A percentile compares a stretch with the other conserved stretches of the same genome.
Evolutionary conservation across 1,140 invertebrate genomes (phyloP).

Genomic region (Stegodyphus dumicola): DNA sequence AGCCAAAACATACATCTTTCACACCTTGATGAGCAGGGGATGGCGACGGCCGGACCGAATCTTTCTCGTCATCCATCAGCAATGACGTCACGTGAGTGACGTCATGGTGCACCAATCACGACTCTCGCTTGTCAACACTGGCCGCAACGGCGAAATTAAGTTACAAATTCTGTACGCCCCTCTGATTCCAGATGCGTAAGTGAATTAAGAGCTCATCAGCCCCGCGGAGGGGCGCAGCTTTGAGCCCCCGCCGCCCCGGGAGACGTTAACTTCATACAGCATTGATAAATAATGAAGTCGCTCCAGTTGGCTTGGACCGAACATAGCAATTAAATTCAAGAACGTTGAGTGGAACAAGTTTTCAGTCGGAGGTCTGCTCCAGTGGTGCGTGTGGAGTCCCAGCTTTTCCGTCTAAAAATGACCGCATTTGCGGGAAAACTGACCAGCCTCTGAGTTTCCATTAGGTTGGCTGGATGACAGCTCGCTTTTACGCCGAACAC

Average conservation of each 20-base stretch:
- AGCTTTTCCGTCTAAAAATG: constrained; percentile 1
- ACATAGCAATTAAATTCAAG: constrained; percentile 45
- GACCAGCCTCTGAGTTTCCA: too few species aligned
- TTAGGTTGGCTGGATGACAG: too few species aligned
- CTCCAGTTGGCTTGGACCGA: background rate
- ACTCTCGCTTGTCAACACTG: constrained; percentile 29
- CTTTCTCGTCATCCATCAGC: constrained; percentile 40
- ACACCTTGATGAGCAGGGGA: constrained; percentile 54
- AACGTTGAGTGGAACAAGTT: constrained; percentile 37
- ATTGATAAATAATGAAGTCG: constrained; percentile 60
- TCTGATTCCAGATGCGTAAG: constrained; percentile 57
- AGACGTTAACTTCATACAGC: background rate
- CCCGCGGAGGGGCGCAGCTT: background rate
- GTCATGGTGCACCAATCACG: constrained; percentile 49
- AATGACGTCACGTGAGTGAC: constrained; percentile 47
- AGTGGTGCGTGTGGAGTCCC: too few species aligned
- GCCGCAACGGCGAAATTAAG: constrained; percentile 55
- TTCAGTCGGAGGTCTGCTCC: too few species aligned
- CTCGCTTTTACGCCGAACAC: too few species aligned
- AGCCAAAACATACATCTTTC: constrained; percentile 61
- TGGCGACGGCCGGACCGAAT: background rate
- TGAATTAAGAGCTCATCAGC: constrained; percentile 60
- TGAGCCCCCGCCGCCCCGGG: too few species aligned
- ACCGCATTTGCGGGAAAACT: background rate
- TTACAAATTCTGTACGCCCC: constrained; percentile 58